phyloP scores from a whole-genome alignment of 2,888 invertebrate species.

The Darwinula stevensoni region DNA sequence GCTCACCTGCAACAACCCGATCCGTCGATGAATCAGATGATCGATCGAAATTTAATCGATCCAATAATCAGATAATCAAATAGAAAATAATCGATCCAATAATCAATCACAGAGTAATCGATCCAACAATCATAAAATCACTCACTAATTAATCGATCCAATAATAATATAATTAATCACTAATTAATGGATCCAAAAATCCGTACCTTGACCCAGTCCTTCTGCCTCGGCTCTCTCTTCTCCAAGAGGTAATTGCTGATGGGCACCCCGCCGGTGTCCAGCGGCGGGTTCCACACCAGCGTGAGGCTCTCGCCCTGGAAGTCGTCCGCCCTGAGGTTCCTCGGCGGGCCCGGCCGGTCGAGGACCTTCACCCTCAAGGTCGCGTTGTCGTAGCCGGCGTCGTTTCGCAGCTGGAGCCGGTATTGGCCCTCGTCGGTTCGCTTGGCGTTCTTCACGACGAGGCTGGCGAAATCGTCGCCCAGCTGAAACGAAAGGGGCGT shows the following conservation, averaged over 20 bases:
- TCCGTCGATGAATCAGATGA: not conserved
- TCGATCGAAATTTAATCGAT: no score
- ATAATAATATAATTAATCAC: no score
- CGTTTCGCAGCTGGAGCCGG: conserved; percentile 66
- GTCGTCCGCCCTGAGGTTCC: conserved; percentile 70
- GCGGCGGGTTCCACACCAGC: conserved; percentile 82
- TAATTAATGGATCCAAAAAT: no score
- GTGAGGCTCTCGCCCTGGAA: conserved; percentile 85
- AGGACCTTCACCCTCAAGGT: conserved; percentile 80
- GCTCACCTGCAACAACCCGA: conserved; percentile 27
- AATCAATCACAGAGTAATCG: no score
- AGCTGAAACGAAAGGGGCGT: conserved; percentile 20
- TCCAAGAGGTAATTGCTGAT: conserved; percentile 90
- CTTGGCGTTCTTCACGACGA: conserved; percentile 74
- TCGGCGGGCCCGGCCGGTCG: conserved; percentile 66
- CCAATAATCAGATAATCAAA: no score
- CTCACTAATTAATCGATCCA: no score
- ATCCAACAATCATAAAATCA: no score
- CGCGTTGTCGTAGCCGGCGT: conserved; percentile 80
- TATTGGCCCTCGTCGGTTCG: conserved; percentile 71
- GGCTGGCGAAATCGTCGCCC: conserved; percentile 58
- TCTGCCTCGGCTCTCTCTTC: conserved; percentile 53
- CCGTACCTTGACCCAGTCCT: conserved; percentile 41
- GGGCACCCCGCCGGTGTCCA: conserved; percentile 79
- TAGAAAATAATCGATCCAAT: no score